Percentiles rank a stretch among this genome's conserved stretches.
These are phyloP conservation scores for Pelobates fuscus DNA, from an alignment of 2,113 vertebrate species.

Conservation along the genomic window DNA sequence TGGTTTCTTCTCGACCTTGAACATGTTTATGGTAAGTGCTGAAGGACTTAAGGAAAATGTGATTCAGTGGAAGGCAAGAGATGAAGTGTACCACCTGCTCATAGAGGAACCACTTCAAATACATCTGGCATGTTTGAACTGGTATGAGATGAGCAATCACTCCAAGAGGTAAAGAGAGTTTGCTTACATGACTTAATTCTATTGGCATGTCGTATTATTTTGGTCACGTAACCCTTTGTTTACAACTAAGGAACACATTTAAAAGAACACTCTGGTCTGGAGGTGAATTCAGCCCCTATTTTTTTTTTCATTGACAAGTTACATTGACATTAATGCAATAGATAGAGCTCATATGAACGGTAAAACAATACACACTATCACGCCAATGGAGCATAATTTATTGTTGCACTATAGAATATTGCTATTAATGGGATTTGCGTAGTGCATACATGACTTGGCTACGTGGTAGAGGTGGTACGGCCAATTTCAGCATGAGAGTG, in stretches of 20 bases:
- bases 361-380: too few relatives aligned
- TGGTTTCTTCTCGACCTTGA: constrained; percentile 34
- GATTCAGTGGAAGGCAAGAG: constrained; percentile 19
- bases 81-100: constrained; percentile 30
- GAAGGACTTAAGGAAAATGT: constrained; percentile 18
- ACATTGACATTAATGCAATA: too few relatives aligned
- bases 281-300: too few relatives aligned
- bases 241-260: neutral
- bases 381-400: too few relatives aligned
- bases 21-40: constrained; percentile 44
- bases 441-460: too few relatives aligned
- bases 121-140: constrained; percentile 36
- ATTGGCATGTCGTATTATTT: constrained; percentile 32
- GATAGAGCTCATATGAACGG: too few relatives aligned
- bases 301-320: too few relatives aligned
- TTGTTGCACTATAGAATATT: too few relatives aligned
- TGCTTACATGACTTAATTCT: constrained; percentile 26
- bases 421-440: too few relatives aligned
- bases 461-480: too few relatives aligned
- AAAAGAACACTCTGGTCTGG: too few relatives aligned
- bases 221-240: neutral
- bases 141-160: constrained; percentile 19
- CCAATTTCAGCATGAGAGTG: too few relatives aligned
- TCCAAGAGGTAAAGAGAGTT: constrained; percentile 21
- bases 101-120: constrained; percentile 26